phyloP scores from a whole-genome alignment of 2,888 invertebrate genomes.

The Lathronympha strigana region DNA sequence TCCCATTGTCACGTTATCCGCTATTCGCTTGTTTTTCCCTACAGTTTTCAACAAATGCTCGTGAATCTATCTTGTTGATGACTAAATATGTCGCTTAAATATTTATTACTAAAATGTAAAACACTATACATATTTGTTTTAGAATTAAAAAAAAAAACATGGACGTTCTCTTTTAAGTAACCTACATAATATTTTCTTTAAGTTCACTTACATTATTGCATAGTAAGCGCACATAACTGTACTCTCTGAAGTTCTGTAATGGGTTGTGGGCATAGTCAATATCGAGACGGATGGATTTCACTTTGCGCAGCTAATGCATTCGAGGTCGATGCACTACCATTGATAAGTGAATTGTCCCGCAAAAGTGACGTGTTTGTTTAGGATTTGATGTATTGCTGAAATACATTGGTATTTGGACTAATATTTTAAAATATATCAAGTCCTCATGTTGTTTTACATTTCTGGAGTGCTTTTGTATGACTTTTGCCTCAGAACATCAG shows the following conservation, averaged over 20 bases:
- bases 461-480: too few species aligned
- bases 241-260: constrained; percentile 11
- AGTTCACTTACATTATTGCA: neutral
- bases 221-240: neutral
- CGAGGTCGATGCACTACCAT: constrained; percentile 16
- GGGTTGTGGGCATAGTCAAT: constrained; percentile 23
- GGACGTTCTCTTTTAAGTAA: neutral
- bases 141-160: neutral
- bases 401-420: too few species aligned
- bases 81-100: too few species aligned
- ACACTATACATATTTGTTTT: too few species aligned
- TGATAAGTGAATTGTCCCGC: constrained; percentile 28
- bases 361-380: constrained; percentile 26
- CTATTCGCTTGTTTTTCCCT: too few species aligned
- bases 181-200: neutral
- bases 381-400: constrained; percentile 22
- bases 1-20: too few species aligned
- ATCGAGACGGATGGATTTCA: constrained; percentile 37
- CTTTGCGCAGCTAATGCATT: constrained; percentile 36
- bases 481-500: too few species aligned
- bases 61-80: too few species aligned
- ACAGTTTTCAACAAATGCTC: too few species aligned
- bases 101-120: too few species aligned
- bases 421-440: too few species aligned
- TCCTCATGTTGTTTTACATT: too few species aligned